Conservation (phyloP, 2,888 invertebrate genomes). For the Polydrusus tereticollis region DNA sequence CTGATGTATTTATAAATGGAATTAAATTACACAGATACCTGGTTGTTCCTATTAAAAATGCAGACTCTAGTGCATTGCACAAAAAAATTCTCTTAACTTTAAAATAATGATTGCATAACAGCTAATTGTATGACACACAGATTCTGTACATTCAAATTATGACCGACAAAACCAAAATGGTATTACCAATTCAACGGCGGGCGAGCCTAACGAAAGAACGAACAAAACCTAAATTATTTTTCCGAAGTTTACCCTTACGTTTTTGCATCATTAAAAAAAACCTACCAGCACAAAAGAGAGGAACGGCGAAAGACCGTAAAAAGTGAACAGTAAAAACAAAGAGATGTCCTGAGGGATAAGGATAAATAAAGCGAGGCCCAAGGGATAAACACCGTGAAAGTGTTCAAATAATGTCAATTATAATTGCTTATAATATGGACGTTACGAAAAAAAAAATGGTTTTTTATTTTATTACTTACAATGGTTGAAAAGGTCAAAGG, state of each 20-base stretch:
- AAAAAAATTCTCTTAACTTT: no score
- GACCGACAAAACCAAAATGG: not conserved
- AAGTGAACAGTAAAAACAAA: slow-evolving; percentile 4
- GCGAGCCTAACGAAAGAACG: not conserved
- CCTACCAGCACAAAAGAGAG: not conserved
- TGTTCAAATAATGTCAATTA: slow-evolving; percentile 3
- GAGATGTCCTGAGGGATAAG: not conserved
- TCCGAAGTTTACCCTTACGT: slow-evolving; percentile 22
- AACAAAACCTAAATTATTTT: slow-evolving; percentile 15
- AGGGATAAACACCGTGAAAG: slow-evolving; percentile 3
- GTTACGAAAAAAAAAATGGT: not conserved
- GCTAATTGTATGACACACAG: no score
- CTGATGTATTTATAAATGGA: not conserved
- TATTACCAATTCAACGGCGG: not conserved
- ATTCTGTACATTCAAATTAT: no score
- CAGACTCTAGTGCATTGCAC: no score
- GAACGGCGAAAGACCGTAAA: not conserved
- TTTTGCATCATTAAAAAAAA: slow-evolving; percentile 26
- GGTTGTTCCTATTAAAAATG: no score
- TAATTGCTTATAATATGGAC: not conserved
- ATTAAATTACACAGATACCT: not conserved
- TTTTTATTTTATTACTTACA: not conserved
- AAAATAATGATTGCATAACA: no score
- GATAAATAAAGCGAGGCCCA: slow-evolving; percentile 1
- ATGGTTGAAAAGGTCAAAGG: no score